Evolutionary conservation across 1,140 invertebrate species (phyloP).

Genomic region (Chrysopa pallens): DNA sequence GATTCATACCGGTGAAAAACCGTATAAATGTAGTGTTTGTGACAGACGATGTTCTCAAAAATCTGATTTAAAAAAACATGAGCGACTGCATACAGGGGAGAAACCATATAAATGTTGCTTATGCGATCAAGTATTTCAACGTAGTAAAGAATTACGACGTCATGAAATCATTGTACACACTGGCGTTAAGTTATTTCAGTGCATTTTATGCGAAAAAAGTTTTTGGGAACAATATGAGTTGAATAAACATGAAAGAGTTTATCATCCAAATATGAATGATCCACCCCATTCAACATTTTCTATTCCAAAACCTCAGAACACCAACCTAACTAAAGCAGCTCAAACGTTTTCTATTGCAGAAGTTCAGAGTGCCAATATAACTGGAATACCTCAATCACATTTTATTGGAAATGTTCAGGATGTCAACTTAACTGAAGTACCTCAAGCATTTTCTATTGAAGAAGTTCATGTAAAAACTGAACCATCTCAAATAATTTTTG

Average conservation of each 20-base stretch:
- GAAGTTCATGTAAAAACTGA: too few species aligned
- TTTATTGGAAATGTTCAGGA: too few species aligned
- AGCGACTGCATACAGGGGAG: background rate
- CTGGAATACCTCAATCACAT: too few species aligned
- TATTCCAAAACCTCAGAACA: too few species aligned
- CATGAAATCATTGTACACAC: background rate
- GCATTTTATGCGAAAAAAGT: constrained; percentile 10
- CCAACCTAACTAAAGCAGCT: too few species aligned
- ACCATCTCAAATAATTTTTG: too few species aligned
- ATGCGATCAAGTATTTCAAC: background rate
- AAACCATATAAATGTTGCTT: background rate
- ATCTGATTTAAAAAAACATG: background rate
- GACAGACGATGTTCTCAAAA: background rate
- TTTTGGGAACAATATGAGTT: constrained; percentile 10
- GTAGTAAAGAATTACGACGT: background rate
- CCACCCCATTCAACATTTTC: too few species aligned
- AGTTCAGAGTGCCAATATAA: too few species aligned
- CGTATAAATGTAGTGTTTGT: background rate
- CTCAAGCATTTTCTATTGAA: too few species aligned
- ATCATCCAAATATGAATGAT: constrained; percentile 5
- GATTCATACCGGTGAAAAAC: background rate
- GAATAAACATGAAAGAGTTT: constrained; percentile 23
- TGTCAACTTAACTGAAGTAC: too few species aligned
- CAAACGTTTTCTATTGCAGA: too few species aligned
- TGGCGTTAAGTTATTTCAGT: constrained; percentile 10